Evolutionary conservation across 2,113 vertebrate species (phyloP).

Genomic region (Mixornis gularis): DNA sequence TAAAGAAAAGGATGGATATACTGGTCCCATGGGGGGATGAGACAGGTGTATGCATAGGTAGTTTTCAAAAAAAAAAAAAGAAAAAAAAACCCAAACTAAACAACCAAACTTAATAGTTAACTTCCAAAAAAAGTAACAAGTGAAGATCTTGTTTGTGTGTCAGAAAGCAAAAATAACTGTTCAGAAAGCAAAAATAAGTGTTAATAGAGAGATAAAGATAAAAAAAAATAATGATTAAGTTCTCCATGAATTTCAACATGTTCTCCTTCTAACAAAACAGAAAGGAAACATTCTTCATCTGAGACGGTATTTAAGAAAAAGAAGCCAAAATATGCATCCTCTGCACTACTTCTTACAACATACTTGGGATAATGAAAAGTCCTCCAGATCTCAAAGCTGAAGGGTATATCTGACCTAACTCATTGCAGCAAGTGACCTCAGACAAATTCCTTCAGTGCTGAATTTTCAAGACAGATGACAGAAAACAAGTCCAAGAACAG

Average conservation of each 20-base stretch:
- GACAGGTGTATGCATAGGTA: no score
- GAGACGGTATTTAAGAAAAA: background rate
- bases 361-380: background rate
- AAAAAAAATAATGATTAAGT: background rate
- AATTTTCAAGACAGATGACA: background rate
- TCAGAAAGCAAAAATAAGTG: background rate
- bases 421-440: background rate
- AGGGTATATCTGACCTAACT: background rate
- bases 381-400: background rate
- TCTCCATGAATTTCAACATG: accelerated
- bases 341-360: background rate
- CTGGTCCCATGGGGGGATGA: accelerated
- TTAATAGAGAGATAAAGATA: background rate
- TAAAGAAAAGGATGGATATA: background rate
- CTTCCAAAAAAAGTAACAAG: background rate
- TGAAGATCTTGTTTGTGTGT: background rate
- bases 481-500: background rate
- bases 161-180: background rate
- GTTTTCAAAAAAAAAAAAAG: background rate
- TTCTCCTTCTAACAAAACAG: background rate
- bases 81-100: background rate
- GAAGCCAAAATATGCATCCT: background rate
- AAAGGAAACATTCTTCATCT: background rate
- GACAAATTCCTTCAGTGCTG: background rate
- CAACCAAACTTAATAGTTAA: background rate